These are phyloP conservation scores for Scomber scombrus DNA, from an alignment of 2,113 vertebrate species.

Conservation along the genomic window DNA sequence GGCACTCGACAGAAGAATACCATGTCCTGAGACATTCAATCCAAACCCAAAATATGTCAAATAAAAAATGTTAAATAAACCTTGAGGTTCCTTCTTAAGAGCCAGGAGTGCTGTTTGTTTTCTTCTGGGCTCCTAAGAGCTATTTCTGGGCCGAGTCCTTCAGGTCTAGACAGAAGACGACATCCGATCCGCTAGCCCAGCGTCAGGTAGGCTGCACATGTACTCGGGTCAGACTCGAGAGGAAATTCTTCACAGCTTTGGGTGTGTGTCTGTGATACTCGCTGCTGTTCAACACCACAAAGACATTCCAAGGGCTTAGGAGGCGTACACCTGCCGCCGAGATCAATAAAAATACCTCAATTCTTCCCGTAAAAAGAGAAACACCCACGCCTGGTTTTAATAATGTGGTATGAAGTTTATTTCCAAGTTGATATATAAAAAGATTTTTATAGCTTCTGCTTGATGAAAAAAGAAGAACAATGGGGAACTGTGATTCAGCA, in stretches of 20 bases:
- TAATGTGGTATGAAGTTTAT: conserved; percentile 50
- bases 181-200: conserved; percentile 60
- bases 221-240: conserved; percentile 25
- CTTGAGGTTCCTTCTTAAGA: conserved; percentile 52
- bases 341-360: conserved; percentile 49
- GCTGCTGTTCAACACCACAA: conserved; percentile 90
- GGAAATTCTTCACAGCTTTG: conserved; percentile 72
- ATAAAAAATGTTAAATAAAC: conserved; percentile 62
- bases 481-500: neutral
- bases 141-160: conserved; percentile 74
- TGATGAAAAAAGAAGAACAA: neutral
- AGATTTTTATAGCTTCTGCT: conserved; percentile 4
- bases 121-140: conserved; percentile 52
- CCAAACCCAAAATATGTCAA: conserved; percentile 68
- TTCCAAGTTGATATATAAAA: conserved; percentile 44
- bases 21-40: conserved; percentile 51
- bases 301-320: conserved; percentile 44
- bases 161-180: conserved; percentile 74
- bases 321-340: conserved; percentile 45
- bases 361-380: conserved; percentile 60
- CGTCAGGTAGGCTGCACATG: conserved; percentile 63
- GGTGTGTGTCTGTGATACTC: conserved; percentile 53
- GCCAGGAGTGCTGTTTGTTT: conserved; percentile 64
- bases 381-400: conserved; percentile 59
- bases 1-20: conserved; percentile 30